Conservation (phyloP, 2,113 vertebrate species). For the Chiloscyllium plagiosum region DNA sequence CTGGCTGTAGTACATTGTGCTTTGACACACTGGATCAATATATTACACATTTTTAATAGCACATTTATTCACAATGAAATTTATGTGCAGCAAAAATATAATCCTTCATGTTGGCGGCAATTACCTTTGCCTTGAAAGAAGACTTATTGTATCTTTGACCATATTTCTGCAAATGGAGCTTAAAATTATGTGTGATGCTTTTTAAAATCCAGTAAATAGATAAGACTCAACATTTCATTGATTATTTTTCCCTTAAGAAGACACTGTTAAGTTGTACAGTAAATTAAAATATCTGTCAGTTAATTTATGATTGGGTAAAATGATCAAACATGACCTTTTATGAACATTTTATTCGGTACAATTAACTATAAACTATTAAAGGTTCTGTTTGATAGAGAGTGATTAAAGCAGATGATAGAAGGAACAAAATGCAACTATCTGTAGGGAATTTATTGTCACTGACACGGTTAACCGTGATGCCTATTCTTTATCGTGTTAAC, state of each 20-base stretch:
- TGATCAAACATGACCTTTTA: background rate
- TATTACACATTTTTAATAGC: background rate
- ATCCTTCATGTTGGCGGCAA: background rate
- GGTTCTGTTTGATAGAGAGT: background rate
- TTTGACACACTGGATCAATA: background rate
- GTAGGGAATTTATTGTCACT: background rate
- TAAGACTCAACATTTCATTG: background rate
- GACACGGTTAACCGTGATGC: background rate
- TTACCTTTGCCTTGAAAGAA: background rate
- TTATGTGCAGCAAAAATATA: background rate
- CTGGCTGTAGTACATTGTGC: background rate
- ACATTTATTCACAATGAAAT: background rate
- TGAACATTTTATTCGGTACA: background rate
- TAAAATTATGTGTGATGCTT: background rate
- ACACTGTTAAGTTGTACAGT: background rate
- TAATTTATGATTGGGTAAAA: background rate
- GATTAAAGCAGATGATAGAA: background rate
- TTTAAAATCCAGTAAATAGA: background rate
- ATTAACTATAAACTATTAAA: background rate
- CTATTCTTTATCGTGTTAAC: background rate
- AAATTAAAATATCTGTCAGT: background rate
- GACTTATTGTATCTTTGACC: background rate
- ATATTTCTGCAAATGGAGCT: background rate
- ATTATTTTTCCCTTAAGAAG: background rate
- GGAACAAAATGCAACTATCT: background rate